Evolutionary conservation across 2,888 invertebrate genomes (phyloP), one percentile per base, ranked within the genome.

Genomic region (Phaedon cochleariae): DNA sequence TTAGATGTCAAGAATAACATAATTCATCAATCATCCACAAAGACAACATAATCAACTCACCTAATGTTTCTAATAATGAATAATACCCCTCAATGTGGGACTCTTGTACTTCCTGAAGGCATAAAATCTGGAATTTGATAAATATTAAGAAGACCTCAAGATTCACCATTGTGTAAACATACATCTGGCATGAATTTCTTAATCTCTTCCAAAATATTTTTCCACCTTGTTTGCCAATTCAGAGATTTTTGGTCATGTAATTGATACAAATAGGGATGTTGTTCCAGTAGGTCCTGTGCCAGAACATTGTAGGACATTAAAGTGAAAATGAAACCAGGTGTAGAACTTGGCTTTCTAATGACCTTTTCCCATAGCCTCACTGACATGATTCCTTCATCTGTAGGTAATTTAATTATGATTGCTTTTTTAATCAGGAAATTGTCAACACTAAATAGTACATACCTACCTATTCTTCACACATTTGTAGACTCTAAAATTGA

Each of bases 71-170:
- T 63, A 86, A 86, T 77, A 83, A 87, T 55, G 80, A 80, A 76
- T 86, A 90, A 79, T 92, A 90, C 54, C 86, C 85, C 9, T 84
- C 74, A 59, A 93, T 84, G 69, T 81, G 94, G n/a, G 89, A 86
- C 10, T 86, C 86, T 84, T 97, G 93, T 52, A 97, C 93, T 87
- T 98, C 98, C 87, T 98, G 97, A 6, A 97, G 84, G 80, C 95
- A 94, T 64, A 95, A 77, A 64, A 95, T 89, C 94, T 94, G 82
- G 57, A 86, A 57, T 45, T 22, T 5, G 10, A 85, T 70, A 71
- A 26, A 49, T 34, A 45, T 52, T 18, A 26, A 34, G n/a, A n/a
- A n/a, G n/a, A n/a, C n/a, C n/a, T n/a, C n/a, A n/a, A n/a, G n/a
- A n/a, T n/a, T n/a, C n/a, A n/a, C n/a, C n/a, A n/a, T n/a, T n/a